Evolutionary conservation across 1,140 invertebrate genomes (phyloP), one percentile per base, ranked within the genome.

Genomic region (Orius laevigatus): DNA sequence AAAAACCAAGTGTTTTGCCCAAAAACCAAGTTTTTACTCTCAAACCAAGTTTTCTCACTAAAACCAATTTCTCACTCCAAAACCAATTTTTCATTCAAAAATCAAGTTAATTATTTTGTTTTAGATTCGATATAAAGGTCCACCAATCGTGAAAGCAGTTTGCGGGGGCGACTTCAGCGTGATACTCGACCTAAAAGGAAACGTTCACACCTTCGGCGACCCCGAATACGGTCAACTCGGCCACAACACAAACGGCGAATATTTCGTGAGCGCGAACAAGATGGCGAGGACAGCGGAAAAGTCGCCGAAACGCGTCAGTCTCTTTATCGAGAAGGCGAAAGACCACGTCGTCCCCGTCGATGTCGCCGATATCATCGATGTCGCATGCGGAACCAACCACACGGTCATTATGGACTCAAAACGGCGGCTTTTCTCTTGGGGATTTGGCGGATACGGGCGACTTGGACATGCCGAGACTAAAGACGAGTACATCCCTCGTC

Each of bases 231-330:
- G 91, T 3, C 87, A 90, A 59, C 61, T 94, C 20, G 81, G 87
- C 43, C 88, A 94, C 63, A 93, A 93, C 58, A 86, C 86, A 5
- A 89, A 93, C 66, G 89, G 88, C 15, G 88, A 91, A 64, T 94
- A 88, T 59, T 91, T 95, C 62, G 78, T 90, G 36, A 87, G 83
- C 11, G 81, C 77, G 52, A 90, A 80, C 20, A 94, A 91, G 60
- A 67, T 94, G 54, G 80, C 79, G 51, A 93, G 78, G 67, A 77
- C 84, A 58, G 89, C 79, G 64, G 84, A 91, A 62, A 78, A 80
- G 46, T 69, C 73, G 12, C 90, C 91, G 4, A 84, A 90, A 57
- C 75, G 82, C 54, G 78, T 95, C 20, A 74, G 81, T 6, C 69
- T 86, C 1, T 95, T 83, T 59, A 81, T 93, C 49, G 89, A 94